Conservation (phyloP, 2,113 vertebrate species). For the Corvus hawaiiensis region DNA sequence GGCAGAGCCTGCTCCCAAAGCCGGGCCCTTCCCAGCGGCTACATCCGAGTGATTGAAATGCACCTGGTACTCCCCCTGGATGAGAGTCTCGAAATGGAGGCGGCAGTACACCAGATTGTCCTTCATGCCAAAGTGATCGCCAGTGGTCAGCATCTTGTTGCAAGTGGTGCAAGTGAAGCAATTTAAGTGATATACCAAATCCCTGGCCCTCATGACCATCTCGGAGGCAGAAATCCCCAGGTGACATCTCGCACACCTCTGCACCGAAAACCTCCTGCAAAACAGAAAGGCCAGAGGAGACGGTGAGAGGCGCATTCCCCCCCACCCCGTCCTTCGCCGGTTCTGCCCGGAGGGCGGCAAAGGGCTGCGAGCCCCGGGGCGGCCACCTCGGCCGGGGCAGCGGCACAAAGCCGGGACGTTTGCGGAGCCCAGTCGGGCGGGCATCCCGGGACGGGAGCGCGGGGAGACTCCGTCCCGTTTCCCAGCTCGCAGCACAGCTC, state of each 20-base stretch:
- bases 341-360: neutral
- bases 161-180: constrained; percentile 98
- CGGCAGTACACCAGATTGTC: constrained; percentile 98
- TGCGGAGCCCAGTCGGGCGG: neutral
- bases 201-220: constrained; percentile 98
- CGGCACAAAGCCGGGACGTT: neutral
- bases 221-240: constrained; percentile 99
- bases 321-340: neutral
- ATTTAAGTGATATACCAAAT: constrained; percentile 97
- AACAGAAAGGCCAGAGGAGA: constrained; percentile 55
- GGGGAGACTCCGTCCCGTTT: neutral
- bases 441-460: neutral
- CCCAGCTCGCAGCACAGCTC: neutral
- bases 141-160: constrained; percentile 98
- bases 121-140: constrained; percentile 99
- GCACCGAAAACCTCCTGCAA: constrained; percentile 97
- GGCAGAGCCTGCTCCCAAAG: constrained; percentile 81
- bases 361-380: neutral
- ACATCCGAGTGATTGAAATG: constrained; percentile 94
- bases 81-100: constrained; percentile 96
- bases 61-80: constrained; percentile 94
- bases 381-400: neutral
- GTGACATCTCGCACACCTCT: constrained; percentile 96
- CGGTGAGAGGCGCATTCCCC: constrained; percentile 32
- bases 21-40: constrained; percentile 83